These are phyloP conservation scores for Intellagama lesueurii DNA, from an alignment of 2,797 vertebrate genomes.

Conservation along the genomic window DNA sequence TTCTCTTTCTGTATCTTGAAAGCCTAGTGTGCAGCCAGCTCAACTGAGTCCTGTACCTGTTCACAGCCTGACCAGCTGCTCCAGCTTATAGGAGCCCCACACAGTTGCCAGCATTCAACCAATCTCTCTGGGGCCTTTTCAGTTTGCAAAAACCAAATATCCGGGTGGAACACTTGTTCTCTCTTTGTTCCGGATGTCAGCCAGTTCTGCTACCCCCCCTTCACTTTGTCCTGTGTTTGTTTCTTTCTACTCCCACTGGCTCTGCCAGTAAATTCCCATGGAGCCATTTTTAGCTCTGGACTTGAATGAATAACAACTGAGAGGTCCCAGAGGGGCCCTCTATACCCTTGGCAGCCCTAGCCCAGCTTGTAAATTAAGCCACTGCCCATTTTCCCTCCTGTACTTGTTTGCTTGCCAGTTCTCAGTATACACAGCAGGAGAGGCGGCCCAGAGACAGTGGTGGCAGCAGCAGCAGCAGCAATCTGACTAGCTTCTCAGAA, in stretches of 20 bases:
- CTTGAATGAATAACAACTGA: slow-evolving; percentile 42
- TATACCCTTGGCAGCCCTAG: slow-evolving; percentile 53
- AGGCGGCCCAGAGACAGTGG: neutral
- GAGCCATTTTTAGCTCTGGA: slow-evolving; percentile 73
- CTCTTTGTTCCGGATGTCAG: slow-evolving; percentile 10
- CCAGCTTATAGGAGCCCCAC: neutral
- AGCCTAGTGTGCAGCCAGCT: neutral
- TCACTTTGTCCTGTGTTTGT: slow-evolving; percentile 26
- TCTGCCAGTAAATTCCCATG: slow-evolving; percentile 66
- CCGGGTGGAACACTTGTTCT: slow-evolving; percentile 42
- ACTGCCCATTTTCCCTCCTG: slow-evolving; percentile 42
- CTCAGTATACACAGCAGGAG: slow-evolving; percentile 1
- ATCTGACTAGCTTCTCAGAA: neutral
- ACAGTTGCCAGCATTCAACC: slow-evolving; percentile 7
- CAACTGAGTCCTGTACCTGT: slow-evolving; percentile 15
- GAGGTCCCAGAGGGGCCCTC: slow-evolving; percentile 54
- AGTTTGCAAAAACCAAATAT: neutral
- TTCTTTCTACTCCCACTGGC: slow-evolving; percentile 27
- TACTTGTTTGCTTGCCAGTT: slow-evolving; percentile 22
- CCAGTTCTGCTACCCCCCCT: neutral
- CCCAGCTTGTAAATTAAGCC: slow-evolving; percentile 52
- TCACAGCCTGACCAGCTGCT: neutral
- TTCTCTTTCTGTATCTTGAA: neutral
- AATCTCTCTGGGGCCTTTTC: neutral
- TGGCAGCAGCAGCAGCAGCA: neutral